phyloP scores from a whole-genome alignment of 92 coral and sea anemone genomes.

The Parazoanthus atlanticus region DNA sequence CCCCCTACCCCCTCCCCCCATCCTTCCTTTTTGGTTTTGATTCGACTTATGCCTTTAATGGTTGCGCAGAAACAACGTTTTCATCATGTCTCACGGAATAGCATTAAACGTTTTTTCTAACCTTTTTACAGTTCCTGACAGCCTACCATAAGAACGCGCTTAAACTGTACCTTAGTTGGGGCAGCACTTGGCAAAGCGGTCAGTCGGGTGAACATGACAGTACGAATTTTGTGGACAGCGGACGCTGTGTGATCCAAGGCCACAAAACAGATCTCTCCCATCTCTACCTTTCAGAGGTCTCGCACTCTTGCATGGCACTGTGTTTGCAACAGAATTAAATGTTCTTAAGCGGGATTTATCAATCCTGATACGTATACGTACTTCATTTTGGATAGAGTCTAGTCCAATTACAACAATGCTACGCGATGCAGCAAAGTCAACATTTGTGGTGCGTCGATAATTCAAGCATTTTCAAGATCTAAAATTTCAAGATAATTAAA shows the following conservation, averaged over 20 bases:
- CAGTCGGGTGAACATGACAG: slow-evolving; percentile 31
- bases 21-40: no score
- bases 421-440: no score
- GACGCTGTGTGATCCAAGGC: slow-evolving; percentile 2
- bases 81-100: no score
- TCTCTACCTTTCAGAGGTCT: neutral
- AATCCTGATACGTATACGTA: neutral
- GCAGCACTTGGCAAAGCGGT: slow-evolving; percentile 24
- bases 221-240: slow-evolving; percentile 14
- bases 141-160: neutral
- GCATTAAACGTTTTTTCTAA: no score
- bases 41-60: no score
- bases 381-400: no score
- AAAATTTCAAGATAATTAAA: no score
- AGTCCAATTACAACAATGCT: no score
- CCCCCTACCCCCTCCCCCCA: no score
- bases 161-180: neutral
- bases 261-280: slow-evolving; percentile 24
- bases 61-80: no score
- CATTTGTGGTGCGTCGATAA: no score
- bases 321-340: neutral
- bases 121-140: neutral
- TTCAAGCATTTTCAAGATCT: no score
- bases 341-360: neutral
- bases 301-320: slow-evolving; percentile 30